A percentile compares a stretch with the other conserved stretches of the same genome.
Evolutionary conservation across 2,113 vertebrate genomes (phyloP).

Genomic region (Thinocorus orbignyianus): DNA sequence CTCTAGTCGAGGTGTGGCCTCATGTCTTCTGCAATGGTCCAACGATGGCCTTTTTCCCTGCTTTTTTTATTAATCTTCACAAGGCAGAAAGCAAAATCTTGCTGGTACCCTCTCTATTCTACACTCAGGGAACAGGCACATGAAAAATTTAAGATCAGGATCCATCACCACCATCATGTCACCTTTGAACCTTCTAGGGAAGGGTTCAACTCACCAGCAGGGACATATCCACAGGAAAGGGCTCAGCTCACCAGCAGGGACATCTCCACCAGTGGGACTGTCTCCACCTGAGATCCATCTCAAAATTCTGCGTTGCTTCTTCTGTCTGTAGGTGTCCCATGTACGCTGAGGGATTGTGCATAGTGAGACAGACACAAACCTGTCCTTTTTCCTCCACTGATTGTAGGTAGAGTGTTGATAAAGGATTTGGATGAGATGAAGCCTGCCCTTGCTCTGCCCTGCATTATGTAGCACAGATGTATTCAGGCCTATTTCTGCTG

Average conservation of each 20-base stretch:
- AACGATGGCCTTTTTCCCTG: background rate
- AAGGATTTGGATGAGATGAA: background rate
- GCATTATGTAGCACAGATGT: background rate
- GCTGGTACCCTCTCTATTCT: background rate
- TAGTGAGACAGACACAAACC: background rate
- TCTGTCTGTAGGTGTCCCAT: background rate
- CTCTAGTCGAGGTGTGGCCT: accelerated
- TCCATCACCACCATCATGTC: background rate
- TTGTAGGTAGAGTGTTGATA: background rate
- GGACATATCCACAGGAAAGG: background rate
- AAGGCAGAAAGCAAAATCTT: background rate
- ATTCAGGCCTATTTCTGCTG: background rate
- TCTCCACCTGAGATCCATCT: background rate
- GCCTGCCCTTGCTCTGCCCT: background rate
- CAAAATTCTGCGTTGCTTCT: background rate
- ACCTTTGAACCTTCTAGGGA: background rate
- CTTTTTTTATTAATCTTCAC: background rate
- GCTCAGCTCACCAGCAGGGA: background rate
- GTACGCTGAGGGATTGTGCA: background rate
- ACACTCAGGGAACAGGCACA: background rate
- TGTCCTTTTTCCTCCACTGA: background rate
- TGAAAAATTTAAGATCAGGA: background rate
- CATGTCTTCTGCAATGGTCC: background rate
- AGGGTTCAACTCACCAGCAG: background rate
- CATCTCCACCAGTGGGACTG: background rate